Evolutionary conservation across 2,113 vertebrate species (phyloP), one percentile per base, ranked within the genome.

Genomic region (Epinephelus moara): DNA sequence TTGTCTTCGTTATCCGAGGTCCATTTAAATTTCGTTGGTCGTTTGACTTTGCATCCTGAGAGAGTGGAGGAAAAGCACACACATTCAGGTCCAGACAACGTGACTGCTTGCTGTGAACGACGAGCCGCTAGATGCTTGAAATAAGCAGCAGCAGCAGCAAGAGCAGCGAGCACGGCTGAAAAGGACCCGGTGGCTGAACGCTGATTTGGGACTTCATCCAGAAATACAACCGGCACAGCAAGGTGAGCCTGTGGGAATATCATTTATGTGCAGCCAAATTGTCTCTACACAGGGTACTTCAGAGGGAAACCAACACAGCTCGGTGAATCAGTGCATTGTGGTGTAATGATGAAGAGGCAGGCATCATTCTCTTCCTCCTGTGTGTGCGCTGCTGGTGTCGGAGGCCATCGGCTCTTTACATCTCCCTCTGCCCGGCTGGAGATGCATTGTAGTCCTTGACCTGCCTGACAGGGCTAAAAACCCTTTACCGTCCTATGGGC

Each of bases 41-140:
- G 62, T 69, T 57, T 59, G 10, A 45, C 53, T 59, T 42, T 63
- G n/a, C 8, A 52, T 50, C 45, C 27, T 27, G 69, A 23, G 12
- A 72, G 23, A 70, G 42, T 14, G 5, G n/a, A 19, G 25, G 23
- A 2, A 9, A 63, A 37, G 27, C 72, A 72, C 18, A 53, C 68
- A 78, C 78, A 69, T 89, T 87, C 25, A 56, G 27, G 81, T 84
- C 61, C 85, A 70, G 85, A 60, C 84, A 86, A 78, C 86, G 89
- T 85, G 86, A 79, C 75, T 45, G 80, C 70, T 40, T 49, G 69
- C 70, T 15, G n/a, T 0, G 61, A 73, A 69, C 61, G 70, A 69
- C 19, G 33, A 78, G 81, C 45, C 47, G 70, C 64, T 27, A 33
- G 62, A 68, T 74, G 85, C 45, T 49, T 37, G 75, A 77, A 70